Conservation (phyloP, 2,797 vertebrate genomes). For the Amazonetta brasiliensis region DNA sequence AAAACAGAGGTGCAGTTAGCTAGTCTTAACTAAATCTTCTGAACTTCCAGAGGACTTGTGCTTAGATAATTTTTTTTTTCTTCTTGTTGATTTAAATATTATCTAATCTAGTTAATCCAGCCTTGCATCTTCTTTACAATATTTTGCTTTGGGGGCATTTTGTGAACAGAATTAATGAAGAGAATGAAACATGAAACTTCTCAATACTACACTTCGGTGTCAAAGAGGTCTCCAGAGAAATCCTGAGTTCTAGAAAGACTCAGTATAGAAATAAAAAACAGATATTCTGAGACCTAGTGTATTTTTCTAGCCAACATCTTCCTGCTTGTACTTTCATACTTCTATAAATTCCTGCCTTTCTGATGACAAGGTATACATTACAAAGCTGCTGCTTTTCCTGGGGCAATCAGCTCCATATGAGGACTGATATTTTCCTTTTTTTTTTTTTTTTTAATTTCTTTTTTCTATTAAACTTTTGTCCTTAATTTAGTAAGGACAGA, state of each 20-base stretch:
- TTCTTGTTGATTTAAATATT: neutral
- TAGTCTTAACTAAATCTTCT: neutral
- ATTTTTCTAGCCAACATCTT: neutral
- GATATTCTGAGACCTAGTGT: neutral
- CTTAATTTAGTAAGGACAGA: neutral
- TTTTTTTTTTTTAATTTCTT: neutral
- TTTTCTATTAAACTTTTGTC: neutral
- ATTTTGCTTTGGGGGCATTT: neutral
- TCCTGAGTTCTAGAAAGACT: neutral
- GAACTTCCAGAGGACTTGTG: neutral
- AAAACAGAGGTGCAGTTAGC: neutral
- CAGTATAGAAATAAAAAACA: neutral
- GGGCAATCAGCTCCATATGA: neutral
- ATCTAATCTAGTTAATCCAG: neutral
- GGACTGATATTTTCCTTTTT: neutral
- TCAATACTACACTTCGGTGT: neutral
- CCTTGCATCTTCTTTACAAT: neutral
- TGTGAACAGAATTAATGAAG: neutral
- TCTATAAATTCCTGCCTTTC: neutral
- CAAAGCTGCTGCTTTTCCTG: neutral
- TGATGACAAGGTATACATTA: neutral
- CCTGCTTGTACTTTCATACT: neutral
- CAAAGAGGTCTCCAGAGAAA: neutral
- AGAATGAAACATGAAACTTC: neutral
- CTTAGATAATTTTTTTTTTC: neutral